Conservation (phyloP, 2,888 invertebrate genomes). For the Bimastos eiseni region DNA sequence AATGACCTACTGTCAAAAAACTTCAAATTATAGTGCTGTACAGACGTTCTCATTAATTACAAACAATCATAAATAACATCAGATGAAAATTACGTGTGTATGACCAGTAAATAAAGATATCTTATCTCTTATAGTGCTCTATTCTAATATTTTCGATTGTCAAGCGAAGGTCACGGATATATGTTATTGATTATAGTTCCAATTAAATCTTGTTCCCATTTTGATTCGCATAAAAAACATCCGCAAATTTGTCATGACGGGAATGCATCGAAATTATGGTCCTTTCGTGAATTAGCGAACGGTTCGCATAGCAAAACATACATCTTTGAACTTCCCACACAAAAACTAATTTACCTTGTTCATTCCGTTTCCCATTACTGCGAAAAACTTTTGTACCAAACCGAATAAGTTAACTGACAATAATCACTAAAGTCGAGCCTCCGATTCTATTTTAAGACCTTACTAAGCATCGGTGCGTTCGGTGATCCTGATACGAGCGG, state of each 20-base stretch:
- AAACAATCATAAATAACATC: neutral
- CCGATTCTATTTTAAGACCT: neutral
- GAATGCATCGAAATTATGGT: neutral
- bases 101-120: neutral
- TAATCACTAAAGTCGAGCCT: neutral
- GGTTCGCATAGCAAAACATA: neutral
- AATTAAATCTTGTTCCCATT: neutral
- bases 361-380: constrained; percentile 40
- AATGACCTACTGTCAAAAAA: neutral
- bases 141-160: neutral
- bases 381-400: neutral
- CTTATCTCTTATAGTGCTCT: neutral
- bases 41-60: neutral
- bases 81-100: neutral
- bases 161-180: neutral
- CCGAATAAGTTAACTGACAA: neutral
- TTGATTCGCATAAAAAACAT: neutral
- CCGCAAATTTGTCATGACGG: neutral
- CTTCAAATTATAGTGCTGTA: neutral
- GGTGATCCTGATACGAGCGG: neutral
- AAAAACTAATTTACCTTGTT: constrained; percentile 36
- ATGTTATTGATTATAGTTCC: neutral
- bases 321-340: neutral
- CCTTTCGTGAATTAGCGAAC: neutral
- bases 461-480: neutral